Evolutionary conservation across 2,113 vertebrate genomes (phyloP), one percentile per base, ranked within the genome.

Genomic region (Paraplagusia blochii): DNA sequence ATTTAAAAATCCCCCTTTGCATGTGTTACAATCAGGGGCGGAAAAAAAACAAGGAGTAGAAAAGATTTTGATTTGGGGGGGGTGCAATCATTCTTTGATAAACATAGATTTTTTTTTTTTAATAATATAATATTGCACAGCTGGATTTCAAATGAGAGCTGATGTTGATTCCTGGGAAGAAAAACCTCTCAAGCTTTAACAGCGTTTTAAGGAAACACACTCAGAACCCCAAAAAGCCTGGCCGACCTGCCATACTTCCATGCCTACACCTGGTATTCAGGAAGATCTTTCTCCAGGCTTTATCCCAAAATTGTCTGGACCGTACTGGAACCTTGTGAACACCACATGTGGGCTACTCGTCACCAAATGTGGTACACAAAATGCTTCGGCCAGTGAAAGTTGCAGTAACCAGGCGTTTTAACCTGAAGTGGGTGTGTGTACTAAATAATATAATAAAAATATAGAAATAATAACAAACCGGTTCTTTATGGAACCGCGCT

Each of bases 21-120:
- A 87, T 89, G 81, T 55, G 77, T 82, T 73, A 88, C 84, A 89
- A 88, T 91, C 85, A 83, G 86, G 83, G 85, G 22, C n/a, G 6
- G 22, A 29, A 29, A 29, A 77, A 85, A 69, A 74, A 59, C 48
- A 79, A 70, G 80, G 53, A 78, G 59, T 74, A 63, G 63, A 63
- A 63, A 69, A 87, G 74, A 84, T 86, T 86, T 83, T 74, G 78
- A 76, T 69, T 67, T 7, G 55, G 72, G 76, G 55, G 72, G 76
- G 69, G 79, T 68, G 43, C 58, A 74, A 83, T 88, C 79, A 83
- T 66, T 63, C 84, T 76, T 72, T 75, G 56, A 76, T 58, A 77
- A 62, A 61, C 57, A 71, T 66, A 53, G 50, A 73, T 78, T 57
- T 69, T 62, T 22, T 64, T 60, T 48, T 61, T 2, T 64, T 74